Conservation (phyloP, 1,140 invertebrate genomes). For the Leptestheria dahalacensis region DNA sequence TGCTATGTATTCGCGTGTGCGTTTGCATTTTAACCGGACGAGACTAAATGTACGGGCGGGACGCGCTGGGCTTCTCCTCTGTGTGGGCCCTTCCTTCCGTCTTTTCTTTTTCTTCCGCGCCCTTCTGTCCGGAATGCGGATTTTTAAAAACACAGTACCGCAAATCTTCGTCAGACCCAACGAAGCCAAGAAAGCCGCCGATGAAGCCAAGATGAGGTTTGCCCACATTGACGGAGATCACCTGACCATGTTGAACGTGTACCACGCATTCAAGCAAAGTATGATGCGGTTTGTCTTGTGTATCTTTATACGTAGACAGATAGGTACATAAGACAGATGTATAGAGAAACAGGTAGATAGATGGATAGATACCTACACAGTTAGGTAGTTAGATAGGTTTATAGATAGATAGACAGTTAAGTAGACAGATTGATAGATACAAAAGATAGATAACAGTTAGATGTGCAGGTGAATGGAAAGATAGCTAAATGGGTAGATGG, state of each 20-base stretch:
- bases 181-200: conserved; percentile 96
- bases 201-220: conserved; percentile 98
- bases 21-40: neutral
- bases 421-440: too few species aligned
- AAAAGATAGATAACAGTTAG: too few species aligned
- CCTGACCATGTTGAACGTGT: conserved; percentile 81
- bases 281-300: too few species aligned
- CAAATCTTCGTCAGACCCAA: conserved; percentile 98
- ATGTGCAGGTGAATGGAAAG: too few species aligned
- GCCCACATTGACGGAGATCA: conserved; percentile 99
- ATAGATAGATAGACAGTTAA: too few species aligned
- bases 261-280: conserved; percentile 99
- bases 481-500: too few species aligned
- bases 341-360: too few species aligned
- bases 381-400: too few species aligned
- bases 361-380: too few species aligned
- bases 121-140: neutral
- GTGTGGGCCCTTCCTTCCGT: conserved; percentile 2
- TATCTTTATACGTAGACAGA: too few species aligned
- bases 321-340: too few species aligned
- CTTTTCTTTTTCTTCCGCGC: conserved; percentile 6
- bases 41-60: conserved; percentile 7
- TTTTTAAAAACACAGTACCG: conserved; percentile 51
- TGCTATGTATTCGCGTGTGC: neutral
- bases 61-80: conserved; percentile 10